Evolutionary conservation across 2,113 vertebrate species (phyloP), one percentile per base, ranked within the genome.

Genomic region (Prietella phreatophila): DNA sequence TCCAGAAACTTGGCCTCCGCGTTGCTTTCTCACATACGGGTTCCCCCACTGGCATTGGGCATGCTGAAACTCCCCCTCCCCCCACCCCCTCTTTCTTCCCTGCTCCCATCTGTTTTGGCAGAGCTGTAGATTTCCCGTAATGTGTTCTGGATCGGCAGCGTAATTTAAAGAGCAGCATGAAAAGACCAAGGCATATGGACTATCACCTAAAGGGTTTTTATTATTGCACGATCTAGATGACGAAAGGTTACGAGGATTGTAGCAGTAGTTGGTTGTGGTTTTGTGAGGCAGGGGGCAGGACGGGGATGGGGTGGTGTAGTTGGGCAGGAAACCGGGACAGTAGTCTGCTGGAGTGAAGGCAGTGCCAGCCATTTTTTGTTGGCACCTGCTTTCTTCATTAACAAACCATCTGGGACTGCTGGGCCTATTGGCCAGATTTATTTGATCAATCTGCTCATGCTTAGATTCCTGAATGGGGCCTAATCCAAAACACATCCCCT

Each of bases 321-420:
- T 60, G 36, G 65, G 56, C 60, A 33, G 56, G 71, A 86, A 83
- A 83, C 79, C 82, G 61, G 71, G 86, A 55, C 75, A 75, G 58
- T 39, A 55, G 13, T 50, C 69, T 56, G 25, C 39, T 61, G 55
- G 50, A 63, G 83, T 75, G 56, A 84, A 84, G 79, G 58, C 84
- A 85, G 83, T 83, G 85, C 42, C 82, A 82, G 84, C 83, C 78
- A 63, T 82, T 90, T 47, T 88, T 89, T 65, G 86, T 79, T 90
- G 84, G 84, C 71, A 88, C 87, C 69, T 30, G 50, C 91, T 91
- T 87, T 85, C 56, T 90, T 90, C 83, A 88, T 87, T 93, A 87
- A 63, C 78, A 58, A 71, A 86, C 87, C 88, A 88, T 89, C 82
- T 91, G 88, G 88, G 87, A 80, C 15, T 81, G 88, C 69, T 84